These are phyloP conservation scores for Agriopis leucophaearia DNA, from an alignment of 2,888 invertebrate species.

Conservation along the genomic window DNA sequence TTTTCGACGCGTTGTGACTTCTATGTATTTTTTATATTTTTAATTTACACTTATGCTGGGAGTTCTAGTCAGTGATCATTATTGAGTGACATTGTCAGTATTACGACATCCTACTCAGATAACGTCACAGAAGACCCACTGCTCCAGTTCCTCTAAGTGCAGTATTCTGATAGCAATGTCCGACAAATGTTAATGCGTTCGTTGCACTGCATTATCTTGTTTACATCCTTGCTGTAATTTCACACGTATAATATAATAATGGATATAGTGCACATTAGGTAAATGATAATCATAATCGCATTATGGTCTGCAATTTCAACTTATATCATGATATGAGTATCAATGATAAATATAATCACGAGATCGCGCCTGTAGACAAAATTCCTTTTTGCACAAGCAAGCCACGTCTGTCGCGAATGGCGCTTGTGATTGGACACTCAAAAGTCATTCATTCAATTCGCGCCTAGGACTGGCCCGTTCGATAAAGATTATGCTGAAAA, in stretches of 20 bases:
- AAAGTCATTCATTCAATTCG: too few relatives aligned
- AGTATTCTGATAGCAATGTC: conserved; percentile 39
- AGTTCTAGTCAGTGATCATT: not conserved
- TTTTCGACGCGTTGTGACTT: too few relatives aligned
- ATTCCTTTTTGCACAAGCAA: too few relatives aligned
- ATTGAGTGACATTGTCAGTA: not conserved
- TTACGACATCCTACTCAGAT: conserved; percentile 10
- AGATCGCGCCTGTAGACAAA: too few relatives aligned
- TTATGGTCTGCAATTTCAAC: not conserved
- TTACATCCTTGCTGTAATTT: conserved; percentile 46
- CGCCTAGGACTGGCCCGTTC: too few relatives aligned
- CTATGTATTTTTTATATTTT: too few relatives aligned
- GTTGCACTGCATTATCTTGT: conserved; percentile 59
- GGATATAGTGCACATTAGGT: not conserved
- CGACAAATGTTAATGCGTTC: conserved; percentile 52
- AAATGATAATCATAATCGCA: too few relatives aligned
- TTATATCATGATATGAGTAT: too few relatives aligned
- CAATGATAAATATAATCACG: too few relatives aligned
- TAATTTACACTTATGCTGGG: not conserved
- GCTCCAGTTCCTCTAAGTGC: conserved; percentile 21
- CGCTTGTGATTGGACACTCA: too few relatives aligned
- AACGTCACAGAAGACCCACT: conserved; percentile 14
- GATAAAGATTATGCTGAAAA: too few relatives aligned
- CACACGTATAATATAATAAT: conserved; percentile 6
- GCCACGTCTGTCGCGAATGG: too few relatives aligned